Conservation (phyloP, 2,888 invertebrate species). For the Agrotis clavis region DNA sequence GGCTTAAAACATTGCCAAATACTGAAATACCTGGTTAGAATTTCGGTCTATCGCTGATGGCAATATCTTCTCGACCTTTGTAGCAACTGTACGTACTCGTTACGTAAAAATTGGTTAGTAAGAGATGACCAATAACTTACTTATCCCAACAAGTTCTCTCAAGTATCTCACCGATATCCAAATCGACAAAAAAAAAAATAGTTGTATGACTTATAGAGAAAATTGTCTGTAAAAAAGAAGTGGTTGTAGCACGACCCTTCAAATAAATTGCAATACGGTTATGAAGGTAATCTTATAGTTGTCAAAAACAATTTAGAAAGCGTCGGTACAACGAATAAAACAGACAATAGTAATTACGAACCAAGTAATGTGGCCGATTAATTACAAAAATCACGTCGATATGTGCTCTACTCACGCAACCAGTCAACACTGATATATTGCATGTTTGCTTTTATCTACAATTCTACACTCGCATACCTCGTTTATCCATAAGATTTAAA, state of each 20-base stretch:
- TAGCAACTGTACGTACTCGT: too few relatives aligned
- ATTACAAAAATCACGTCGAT: constrained; percentile 40
- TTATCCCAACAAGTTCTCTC: too few relatives aligned
- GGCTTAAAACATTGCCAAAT: too few relatives aligned
- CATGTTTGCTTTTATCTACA: neutral
- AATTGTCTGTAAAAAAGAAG: neutral
- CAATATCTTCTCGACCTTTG: too few relatives aligned
- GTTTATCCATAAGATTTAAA: constrained; percentile 14
- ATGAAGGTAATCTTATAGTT: neutral
- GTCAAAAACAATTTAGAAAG: neutral
- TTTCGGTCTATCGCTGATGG: too few relatives aligned
- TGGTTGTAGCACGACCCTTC: rapidly evolving
- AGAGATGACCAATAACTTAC: too few relatives aligned
- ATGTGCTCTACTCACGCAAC: constrained; percentile 41
- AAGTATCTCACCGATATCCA: too few relatives aligned
- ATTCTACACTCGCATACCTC: neutral
- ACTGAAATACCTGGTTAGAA: too few relatives aligned
- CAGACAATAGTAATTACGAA: constrained; percentile 9
- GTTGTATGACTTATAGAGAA: neutral
- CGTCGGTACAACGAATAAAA: neutral
- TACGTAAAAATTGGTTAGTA: too few relatives aligned
- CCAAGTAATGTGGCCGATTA: constrained; percentile 20
- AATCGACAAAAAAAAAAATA: too few relatives aligned
- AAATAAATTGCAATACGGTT: neutral
- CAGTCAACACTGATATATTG: constrained; percentile 24